Percentiles rank a stretch among this genome's conserved stretches.
phyloP scores from a whole-genome alignment of 2,888 invertebrate genomes.

The Ditylenchus weischeri region DNA sequence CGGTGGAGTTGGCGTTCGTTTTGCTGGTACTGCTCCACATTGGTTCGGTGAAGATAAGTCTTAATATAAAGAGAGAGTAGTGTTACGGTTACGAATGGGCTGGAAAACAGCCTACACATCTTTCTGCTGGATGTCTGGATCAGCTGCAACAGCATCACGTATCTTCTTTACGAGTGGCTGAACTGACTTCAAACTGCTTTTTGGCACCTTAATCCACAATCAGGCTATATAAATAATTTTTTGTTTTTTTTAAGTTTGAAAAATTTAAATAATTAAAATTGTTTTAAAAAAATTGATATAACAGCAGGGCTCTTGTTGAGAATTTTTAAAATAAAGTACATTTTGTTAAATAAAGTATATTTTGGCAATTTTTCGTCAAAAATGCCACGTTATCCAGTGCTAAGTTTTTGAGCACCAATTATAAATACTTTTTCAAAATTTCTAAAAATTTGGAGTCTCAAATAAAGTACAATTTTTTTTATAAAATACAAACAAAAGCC shows the following conservation, averaged over 20 bases:
- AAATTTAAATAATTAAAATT: no score
- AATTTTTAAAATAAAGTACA: no score
- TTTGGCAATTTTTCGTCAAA: no score
- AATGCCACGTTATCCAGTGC: no score
- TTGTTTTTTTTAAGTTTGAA: no score
- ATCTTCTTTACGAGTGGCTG: conserved; percentile 8
- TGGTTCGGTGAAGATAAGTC: conserved; percentile 18
- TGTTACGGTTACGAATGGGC: neutral
- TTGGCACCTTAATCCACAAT: neutral
- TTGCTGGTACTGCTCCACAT: neutral
- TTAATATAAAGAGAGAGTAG: neutral
- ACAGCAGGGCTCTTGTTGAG: no score
- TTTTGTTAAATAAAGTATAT: no score
- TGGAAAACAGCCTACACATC: conserved; percentile 11
- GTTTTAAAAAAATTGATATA: no score
- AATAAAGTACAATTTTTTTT: no score
- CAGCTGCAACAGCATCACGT: neutral
- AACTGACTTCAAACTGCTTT: neutral
- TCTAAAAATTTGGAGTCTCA: neutral
- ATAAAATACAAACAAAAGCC: no score
- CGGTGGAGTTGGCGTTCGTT: neutral
- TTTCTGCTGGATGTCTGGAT: conserved; percentile 9
- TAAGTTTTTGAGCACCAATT: no score
- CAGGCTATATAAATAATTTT: neutral
- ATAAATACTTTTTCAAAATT: neutral